Evolutionary conservation across 2,888 invertebrate genomes (phyloP).

Genomic region (Ophraella communa): DNA sequence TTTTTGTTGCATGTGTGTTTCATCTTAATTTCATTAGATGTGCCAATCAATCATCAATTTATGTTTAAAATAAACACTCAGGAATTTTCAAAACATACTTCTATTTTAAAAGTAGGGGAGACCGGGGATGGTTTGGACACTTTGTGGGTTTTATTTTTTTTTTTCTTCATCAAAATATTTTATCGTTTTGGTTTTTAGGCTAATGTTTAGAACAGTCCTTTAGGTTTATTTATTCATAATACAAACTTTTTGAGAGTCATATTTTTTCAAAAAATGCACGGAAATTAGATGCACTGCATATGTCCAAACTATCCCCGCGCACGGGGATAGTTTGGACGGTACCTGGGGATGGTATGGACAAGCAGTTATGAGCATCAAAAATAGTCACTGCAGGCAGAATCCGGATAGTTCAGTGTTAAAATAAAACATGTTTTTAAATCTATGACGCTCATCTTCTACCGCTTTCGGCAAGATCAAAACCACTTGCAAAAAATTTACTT

Average conservation of each 20-base stretch:
- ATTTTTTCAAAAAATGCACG: neutral
- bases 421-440: constrained; percentile 24
- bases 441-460: neutral
- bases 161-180: neutral
- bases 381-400: neutral
- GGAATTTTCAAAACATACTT: constrained; percentile 66
- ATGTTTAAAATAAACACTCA: no score
- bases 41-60: no score
- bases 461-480: constrained; percentile 5
- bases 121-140: no score
- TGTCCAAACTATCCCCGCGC: constrained; percentile 13
- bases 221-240: constrained; percentile 9
- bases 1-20: no score
- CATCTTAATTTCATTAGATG: no score
- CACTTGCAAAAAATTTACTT: constrained; percentile 17
- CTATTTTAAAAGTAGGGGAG: neutral
- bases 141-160: no score
- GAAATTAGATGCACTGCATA: constrained; percentile 1
- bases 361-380: neutral
- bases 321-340: constrained; percentile 1
- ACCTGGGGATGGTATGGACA: neutral
- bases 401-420: constrained; percentile 24
- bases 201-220: constrained; percentile 15
- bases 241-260: neutral
- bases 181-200: constrained; percentile 13